Base-by-base conservation (phyloP, 2,888 invertebrate species). In the Dioctria linearis region DNA sequence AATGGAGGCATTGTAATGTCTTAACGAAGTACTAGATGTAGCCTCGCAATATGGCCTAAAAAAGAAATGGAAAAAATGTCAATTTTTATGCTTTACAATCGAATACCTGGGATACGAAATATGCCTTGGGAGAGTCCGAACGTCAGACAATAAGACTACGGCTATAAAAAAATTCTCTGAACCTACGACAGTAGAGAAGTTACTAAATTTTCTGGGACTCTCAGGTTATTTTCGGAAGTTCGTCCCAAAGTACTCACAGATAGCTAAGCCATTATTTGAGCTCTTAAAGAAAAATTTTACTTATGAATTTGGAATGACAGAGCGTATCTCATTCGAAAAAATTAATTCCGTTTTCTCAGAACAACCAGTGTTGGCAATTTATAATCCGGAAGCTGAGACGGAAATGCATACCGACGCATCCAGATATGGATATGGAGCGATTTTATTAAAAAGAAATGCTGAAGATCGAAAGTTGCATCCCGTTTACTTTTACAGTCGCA, bases 391-490 rank as follows among this genome's bases (percentile, higher is more conserved):
- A 82, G 39, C 71, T n/a, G 51, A n/a, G 37, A 83, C 84, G 39
- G 84, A 86, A 78, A 66, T 85, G 4, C 85, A 86, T 65, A 85
- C 85, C 0, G 85, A 86, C 79, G 86, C 85, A 11, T 63, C 63
- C 6, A n/a, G 3, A 37, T n/a, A 63, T 25, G 63, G 63, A 9
- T 51, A 51, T 25, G 25, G 25, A 25, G 25, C 25, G 25, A 25
- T 25, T 25, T 25, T 25, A 25, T 25, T 25, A 25, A 0, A 25
- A 25, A 25, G 25, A 25, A 25, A 25, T 25, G 25, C 25, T 25
- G 25, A 25, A 25, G 25, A 25, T 25, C 25, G 25, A 25, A 25
- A 25, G 25, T 25, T 25, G 25, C 25, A 25, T 25, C 25, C 25
- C 25, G 25, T 25, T 25, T 25, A 25, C 25, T 25, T 25, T 25